A percentile compares a stretch with the other conserved stretches of the same genome.
phyloP scores from a whole-genome alignment of 2,113 vertebrate genomes.

The Malurus elegans region DNA sequence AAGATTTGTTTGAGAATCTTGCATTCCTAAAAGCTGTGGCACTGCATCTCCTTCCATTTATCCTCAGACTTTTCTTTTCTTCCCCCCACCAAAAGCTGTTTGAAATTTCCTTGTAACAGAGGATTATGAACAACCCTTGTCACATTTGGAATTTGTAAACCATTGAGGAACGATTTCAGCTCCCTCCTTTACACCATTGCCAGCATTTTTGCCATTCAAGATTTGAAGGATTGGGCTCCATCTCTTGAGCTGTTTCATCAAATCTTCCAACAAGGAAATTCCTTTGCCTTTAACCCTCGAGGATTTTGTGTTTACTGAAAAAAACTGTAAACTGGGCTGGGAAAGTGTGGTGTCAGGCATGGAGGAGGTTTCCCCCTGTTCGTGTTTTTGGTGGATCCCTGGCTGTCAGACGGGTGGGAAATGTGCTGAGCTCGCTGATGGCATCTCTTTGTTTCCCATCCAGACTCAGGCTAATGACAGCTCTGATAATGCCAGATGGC shows the following conservation, averaged over 20 bases:
- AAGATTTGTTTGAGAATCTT: background rate
- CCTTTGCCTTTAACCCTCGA: background rate
- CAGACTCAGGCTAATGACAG: conserved; percentile 1
- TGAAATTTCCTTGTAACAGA: background rate
- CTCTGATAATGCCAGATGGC: conserved; percentile 25
- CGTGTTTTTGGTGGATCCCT: rapidly evolving
- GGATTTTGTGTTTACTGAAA: background rate
- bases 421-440: background rate
- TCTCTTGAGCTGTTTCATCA: background rate
- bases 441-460: background rate
- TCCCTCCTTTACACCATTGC: background rate
- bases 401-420: background rate
- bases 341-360: rapidly evolving
- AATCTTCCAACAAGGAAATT: background rate
- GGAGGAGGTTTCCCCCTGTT: background rate
- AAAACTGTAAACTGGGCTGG: background rate
- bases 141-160: background rate
- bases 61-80: background rate
- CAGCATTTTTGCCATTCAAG: background rate
- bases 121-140: background rate
- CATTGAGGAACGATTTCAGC: background rate
- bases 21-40: background rate
- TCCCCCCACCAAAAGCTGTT: background rate
- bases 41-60: background rate
- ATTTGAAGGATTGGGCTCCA: background rate